Percentiles rank a stretch among this genome's conserved stretches.
Conservation (phyloP, 2,888 invertebrate species). For the Glomeris marginata region DNA sequence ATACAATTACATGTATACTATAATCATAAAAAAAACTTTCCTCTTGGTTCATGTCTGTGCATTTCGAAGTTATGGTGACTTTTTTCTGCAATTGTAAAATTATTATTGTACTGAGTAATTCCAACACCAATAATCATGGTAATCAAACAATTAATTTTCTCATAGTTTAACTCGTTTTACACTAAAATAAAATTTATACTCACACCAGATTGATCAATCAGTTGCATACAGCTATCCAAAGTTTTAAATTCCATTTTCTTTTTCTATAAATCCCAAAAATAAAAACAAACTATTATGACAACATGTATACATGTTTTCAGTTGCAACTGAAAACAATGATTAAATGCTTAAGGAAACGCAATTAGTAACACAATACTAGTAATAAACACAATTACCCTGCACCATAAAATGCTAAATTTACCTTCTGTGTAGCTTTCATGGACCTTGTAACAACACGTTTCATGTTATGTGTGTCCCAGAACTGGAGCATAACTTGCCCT, state of each 20-base stretch:
- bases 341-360: no score
- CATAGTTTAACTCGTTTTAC: no score
- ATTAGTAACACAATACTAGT: no score
- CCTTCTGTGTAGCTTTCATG: constrained; percentile 44
- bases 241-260: constrained; percentile 44
- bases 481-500: constrained; percentile 34
- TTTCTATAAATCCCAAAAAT: constrained; percentile 20
- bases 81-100: constrained; percentile 6
- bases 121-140: no score
- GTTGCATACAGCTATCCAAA: constrained; percentile 44
- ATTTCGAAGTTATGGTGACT: constrained; percentile 18
- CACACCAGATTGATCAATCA: constrained; percentile 20
- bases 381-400: constrained; percentile 40
- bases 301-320: not conserved
- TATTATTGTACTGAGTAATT: no score
- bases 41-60: constrained; percentile 12
- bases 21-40: no score
- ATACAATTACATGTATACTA: not conserved
- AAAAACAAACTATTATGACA: constrained; percentile 1
- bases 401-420: constrained; percentile 23
- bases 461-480: constrained; percentile 44
- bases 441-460: constrained; percentile 48
- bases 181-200: no score
- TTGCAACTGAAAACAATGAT: no score
- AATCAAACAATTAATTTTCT: no score